Conservation (phyloP, 2,113 vertebrate species). For the Lepus europaeus region DNA sequence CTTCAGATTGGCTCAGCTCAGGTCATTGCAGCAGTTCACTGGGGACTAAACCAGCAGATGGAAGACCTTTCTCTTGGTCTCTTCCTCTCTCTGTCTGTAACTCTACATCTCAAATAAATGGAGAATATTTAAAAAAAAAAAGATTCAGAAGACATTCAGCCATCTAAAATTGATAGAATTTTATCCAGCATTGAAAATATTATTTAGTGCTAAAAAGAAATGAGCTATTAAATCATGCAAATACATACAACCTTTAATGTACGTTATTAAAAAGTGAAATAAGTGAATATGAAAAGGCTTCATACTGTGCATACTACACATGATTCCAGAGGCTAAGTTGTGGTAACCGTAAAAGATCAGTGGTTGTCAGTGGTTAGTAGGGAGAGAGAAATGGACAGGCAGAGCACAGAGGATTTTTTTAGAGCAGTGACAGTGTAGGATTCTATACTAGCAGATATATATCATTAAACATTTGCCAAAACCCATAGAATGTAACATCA, state of each 20-base stretch:
- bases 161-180: conserved; percentile 8
- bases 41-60: too few species aligned
- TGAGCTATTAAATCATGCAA: background rate
- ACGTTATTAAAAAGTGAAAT: background rate
- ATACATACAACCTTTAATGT: background rate
- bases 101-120: too few species aligned
- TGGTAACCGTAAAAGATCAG: background rate
- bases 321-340: background rate
- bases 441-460: too few species aligned
- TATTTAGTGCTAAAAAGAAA: conserved; percentile 2
- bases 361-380: background rate
- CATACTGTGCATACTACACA: background rate
- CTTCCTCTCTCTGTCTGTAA: too few species aligned
- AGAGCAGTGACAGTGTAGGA: background rate
- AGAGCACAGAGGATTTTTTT: background rate
- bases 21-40: too few species aligned
- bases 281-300: background rate
- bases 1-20: too few species aligned
- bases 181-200: conserved; percentile 17
- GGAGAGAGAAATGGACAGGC: background rate
- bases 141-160: conserved; percentile 14
- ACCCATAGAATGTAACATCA: background rate
- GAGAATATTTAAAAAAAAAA: too few species aligned
- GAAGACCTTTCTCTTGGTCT: too few species aligned
- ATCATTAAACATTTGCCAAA: background rate